Evolutionary conservation across 2,797 vertebrate species (phyloP).

Genomic region (Malacoraja senta): DNA sequence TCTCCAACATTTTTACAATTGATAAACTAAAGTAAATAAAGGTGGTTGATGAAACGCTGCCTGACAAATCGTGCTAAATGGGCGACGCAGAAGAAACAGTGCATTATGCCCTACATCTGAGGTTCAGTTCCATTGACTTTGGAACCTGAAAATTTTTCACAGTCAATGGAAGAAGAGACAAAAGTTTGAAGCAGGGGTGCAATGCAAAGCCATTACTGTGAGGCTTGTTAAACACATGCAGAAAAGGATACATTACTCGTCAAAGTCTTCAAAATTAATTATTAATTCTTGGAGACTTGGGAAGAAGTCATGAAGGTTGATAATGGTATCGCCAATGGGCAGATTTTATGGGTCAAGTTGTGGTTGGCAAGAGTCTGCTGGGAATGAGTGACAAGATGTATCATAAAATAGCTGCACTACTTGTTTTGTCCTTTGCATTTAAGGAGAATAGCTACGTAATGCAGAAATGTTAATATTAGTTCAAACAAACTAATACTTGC

Average conservation of each 20-base stretch:
- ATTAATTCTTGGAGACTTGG: not conserved
- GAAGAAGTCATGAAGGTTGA: not conserved
- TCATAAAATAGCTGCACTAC: not conserved
- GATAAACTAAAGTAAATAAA: not conserved
- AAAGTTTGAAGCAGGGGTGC: too few species aligned
- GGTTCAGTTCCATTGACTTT: too few species aligned
- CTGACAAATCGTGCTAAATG: too few species aligned
- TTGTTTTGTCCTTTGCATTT: not conserved
- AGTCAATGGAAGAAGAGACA: too few species aligned
- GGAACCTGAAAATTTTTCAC: too few species aligned
- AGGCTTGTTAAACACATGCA: too few species aligned
- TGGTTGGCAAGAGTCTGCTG: not conserved
- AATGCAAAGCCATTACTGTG: too few species aligned
- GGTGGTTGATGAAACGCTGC: not conserved
- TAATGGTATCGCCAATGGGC: not conserved
- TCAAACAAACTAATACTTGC: constrained; percentile 27
- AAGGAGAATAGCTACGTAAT: not conserved
- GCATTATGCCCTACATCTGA: too few species aligned
- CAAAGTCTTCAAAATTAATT: too few species aligned
- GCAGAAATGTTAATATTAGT: not conserved
- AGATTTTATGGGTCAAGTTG: not conserved
- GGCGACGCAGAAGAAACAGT: too few species aligned
- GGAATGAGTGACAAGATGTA: not conserved
- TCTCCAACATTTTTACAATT: not conserved
- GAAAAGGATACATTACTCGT: too few species aligned